Evolutionary conservation across 2,113 vertebrate genomes (phyloP), one percentile per base, ranked within the genome.

Genomic region (Nothocercus julius): DNA sequence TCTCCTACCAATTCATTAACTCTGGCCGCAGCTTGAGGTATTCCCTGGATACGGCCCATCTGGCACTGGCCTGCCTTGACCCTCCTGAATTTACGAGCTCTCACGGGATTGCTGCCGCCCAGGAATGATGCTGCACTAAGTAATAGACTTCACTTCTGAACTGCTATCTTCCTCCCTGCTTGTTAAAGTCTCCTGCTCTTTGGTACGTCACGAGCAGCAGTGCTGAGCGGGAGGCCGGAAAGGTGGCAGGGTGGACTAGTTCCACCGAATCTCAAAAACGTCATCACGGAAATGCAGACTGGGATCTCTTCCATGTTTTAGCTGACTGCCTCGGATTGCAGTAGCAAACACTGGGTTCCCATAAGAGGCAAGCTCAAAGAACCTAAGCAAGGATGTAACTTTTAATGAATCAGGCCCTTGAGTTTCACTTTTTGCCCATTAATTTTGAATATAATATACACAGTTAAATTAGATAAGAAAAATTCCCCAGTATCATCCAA

Each of bases 361-460:
- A 73, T 54, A 89, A 93, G 44, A 17, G 3, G 0, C 13, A 58
- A 67, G 42, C 9, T 7, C 63, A 72, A 81, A 67, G 77, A 87
- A 72, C 38, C 63, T 75, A 82, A 85, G 19, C 38, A 92, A 93
- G 61, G 19, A 85, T 8, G 19, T 42, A 92, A 51, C 59, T 89
- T 95, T 92, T 95, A 94, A 97, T 89, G 87, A 95, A 95, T 92
- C 91, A 94, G 88, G 69, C 87, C 94, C 82, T 70, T 73, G 68
- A 66, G 82, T 80, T 90, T 85, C 69, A 78, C 73, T 91, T 68
- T 67, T 67, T 79, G 82, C 76, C 21, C 45, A 72, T 77, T 95
- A 34, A n/a, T 91, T 94, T 92, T 91, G 80, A 93, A 95, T 83
- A 95, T 53, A 90, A 92, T 87, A 80, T 40, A 92, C 93, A 96